A percentile compares a stretch with the other conserved stretches of the same genome.
Conservation (phyloP, 2,113 vertebrate species). For the Sisor rabdophorus region DNA sequence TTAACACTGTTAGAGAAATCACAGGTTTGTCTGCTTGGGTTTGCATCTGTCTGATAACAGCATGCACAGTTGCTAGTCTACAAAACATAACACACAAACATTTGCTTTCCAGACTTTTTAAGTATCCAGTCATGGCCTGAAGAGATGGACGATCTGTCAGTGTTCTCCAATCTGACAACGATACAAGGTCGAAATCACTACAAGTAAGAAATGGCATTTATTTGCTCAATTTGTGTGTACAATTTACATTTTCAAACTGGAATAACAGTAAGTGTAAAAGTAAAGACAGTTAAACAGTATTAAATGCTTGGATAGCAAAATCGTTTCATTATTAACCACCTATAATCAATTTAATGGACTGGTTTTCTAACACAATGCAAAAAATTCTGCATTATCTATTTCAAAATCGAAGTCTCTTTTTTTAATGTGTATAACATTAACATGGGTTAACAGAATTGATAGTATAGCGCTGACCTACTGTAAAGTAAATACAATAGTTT, state of each 20-base stretch:
- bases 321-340: background rate
- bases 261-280: background rate
- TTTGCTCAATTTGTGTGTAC: background rate
- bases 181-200: constrained; percentile 84
- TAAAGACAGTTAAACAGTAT: background rate
- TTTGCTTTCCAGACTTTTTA: constrained; percentile 72
- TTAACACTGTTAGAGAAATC: constrained; percentile 85
- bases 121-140: constrained; percentile 91
- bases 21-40: constrained; percentile 70
- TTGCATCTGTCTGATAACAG: background rate
- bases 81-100: constrained; percentile 3
- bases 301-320: background rate
- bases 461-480: background rate
- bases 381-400: background rate
- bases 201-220: constrained; percentile 69
- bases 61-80: background rate
- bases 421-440: background rate
- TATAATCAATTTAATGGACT: background rate
- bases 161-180: constrained; percentile 88
- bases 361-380: background rate
- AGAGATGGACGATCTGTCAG: constrained; percentile 85
- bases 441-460: background rate
- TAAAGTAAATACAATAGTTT: background rate
- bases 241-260: background rate
- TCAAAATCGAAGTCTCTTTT: background rate